Conservation (phyloP, 2,888 invertebrate species). For the Agrypnus murinus region DNA sequence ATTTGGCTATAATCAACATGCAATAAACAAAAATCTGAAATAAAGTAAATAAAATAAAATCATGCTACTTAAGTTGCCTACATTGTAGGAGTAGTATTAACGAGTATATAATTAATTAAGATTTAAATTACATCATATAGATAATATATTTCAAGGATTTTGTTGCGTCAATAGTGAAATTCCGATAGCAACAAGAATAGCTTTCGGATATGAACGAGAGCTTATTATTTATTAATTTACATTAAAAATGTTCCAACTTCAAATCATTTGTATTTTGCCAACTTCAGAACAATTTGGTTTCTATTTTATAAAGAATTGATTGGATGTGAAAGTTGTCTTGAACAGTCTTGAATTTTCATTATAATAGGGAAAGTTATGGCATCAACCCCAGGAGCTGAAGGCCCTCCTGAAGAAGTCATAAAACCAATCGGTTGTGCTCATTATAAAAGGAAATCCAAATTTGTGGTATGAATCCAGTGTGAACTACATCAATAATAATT, state of each 20-base stretch:
- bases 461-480: slow-evolving; percentile 80
- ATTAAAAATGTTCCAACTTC: slow-evolving; percentile 21
- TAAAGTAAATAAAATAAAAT: too few species aligned
- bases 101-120: not conserved
- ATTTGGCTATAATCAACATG: too few species aligned
- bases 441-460: slow-evolving; percentile 89
- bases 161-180: not conserved
- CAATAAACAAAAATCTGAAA: too few species aligned
- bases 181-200: slow-evolving; percentile 1
- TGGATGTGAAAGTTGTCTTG: slow-evolving; percentile 41
- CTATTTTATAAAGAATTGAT: slow-evolving; percentile 38
- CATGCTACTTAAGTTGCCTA: not conserved
- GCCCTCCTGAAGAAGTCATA: slow-evolving; percentile 69
- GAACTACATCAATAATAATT: too few species aligned
- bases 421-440: slow-evolving; percentile 84
- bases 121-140: slow-evolving; percentile 15
- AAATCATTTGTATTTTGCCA: slow-evolving; percentile 23
- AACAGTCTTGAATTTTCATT: too few species aligned
- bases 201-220: too few species aligned
- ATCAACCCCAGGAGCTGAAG: slow-evolving; percentile 66
- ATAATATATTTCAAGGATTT: slow-evolving; percentile 5
- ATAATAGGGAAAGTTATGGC: slow-evolving; percentile 52
- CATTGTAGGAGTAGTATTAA: not conserved
- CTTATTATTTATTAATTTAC: not conserved
- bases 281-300: slow-evolving; percentile 17